phyloP scores from a whole-genome alignment of 2,113 vertebrate genomes.

The Alligator mississippiensis region DNA sequence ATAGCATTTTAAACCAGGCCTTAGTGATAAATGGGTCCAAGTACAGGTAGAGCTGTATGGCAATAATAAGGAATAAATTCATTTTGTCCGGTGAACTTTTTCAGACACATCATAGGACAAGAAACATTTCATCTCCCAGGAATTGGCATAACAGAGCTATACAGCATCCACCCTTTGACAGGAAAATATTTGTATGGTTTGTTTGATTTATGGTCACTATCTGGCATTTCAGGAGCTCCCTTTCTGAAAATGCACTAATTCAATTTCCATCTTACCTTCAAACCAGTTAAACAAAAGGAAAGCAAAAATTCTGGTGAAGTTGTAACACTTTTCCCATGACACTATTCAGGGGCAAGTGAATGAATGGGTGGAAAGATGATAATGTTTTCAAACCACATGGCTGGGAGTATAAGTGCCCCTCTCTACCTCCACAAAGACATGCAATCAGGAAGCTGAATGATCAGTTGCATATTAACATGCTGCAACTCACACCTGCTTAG shows the following conservation, averaged over 20 bases:
- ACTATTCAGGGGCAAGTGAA: rapidly evolving
- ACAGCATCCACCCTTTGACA: background rate
- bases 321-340: rapidly evolving
- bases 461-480: rapidly evolving
- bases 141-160: background rate
- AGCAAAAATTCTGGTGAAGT: rapidly evolving
- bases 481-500: background rate
- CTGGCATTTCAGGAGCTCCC: background rate
- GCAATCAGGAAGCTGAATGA: background rate
- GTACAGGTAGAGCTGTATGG: rapidly evolving
- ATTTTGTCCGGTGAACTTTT: background rate
- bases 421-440: background rate
- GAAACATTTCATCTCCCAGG: background rate
- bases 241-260: background rate
- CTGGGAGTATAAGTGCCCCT: background rate
- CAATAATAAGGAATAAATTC: background rate
- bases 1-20: too few species aligned
- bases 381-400: rapidly evolving
- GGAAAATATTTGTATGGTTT: background rate
- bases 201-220: background rate
- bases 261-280: background rate
- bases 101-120: background rate
- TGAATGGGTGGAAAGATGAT: background rate
- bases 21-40: background rate
- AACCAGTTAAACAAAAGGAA: background rate